phyloP scores from a whole-genome alignment of 2,113 vertebrate species.

The Hypomesus transpacificus region DNA sequence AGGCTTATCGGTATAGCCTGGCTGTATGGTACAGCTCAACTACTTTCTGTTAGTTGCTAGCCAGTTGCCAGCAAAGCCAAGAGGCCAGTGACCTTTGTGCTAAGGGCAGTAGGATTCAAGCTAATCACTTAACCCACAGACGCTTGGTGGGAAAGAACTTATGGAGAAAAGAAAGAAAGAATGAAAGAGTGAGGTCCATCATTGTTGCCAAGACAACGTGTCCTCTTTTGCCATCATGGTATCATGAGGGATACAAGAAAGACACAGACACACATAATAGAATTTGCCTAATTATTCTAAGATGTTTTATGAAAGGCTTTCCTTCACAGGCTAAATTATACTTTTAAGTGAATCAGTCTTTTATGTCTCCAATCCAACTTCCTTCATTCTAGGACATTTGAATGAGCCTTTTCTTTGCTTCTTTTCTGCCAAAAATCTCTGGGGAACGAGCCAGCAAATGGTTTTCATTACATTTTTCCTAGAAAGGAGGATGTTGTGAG shows the following conservation, averaged over 20 bases:
- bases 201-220: background rate
- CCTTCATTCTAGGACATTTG: constrained; percentile 9
- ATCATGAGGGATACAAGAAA: background rate
- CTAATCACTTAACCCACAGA: no score
- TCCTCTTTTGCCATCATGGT: background rate
- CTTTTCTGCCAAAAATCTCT: constrained; percentile 19
- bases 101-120: no score
- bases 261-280: background rate
- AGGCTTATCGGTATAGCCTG: no score
- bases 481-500: constrained; percentile 71
- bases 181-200: background rate
- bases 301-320: background rate
- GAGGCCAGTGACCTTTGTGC: no score
- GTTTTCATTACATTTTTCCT: constrained; percentile 76
- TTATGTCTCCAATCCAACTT: background rate
- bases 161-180: background rate
- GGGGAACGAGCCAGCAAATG: constrained; percentile 51
- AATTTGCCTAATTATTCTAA: background rate
- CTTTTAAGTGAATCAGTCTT: background rate
- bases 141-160: no score
- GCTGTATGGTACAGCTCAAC: no score
- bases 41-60: no score
- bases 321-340: background rate
- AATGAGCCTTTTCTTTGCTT: constrained; percentile 7
- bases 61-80: no score